Conservation (phyloP, 2,113 vertebrate genomes). For the Carassius carassius region DNA sequence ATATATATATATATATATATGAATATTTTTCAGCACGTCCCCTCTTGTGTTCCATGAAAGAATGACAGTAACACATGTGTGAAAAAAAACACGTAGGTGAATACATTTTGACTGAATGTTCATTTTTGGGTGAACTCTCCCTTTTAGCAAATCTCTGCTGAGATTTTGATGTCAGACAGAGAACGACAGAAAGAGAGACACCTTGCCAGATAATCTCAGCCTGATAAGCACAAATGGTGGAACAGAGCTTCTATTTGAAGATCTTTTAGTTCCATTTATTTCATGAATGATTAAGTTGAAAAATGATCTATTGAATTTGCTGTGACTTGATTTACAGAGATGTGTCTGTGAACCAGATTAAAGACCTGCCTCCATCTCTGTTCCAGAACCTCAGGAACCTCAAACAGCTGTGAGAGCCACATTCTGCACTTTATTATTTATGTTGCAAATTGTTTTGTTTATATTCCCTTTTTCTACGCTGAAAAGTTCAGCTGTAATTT, state of each 20-base stretch:
- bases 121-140: background rate
- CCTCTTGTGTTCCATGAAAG: too few relatives aligned
- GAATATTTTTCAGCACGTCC: too few relatives aligned
- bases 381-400: constrained; percentile 65
- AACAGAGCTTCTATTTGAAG: constrained; percentile 6
- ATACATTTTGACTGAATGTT: too few relatives aligned
- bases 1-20: too few relatives aligned
- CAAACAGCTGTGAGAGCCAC: constrained; percentile 69
- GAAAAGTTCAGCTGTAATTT: background rate
- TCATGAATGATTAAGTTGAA: background rate
- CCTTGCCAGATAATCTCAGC: background rate
- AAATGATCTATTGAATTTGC: background rate
- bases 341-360: constrained; percentile 68
- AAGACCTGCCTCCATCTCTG: constrained; percentile 57
- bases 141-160: background rate
- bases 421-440: constrained; percentile 23
- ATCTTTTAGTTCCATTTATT: background rate
- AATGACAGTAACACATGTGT: too few relatives aligned
- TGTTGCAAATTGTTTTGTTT: background rate
- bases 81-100: too few relatives aligned
- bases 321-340: constrained; percentile 59
- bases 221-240: background rate
- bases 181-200: background rate
- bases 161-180: background rate
- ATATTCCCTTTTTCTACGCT: background rate